Evolutionary conservation across 2,113 vertebrate species (phyloP), one percentile per base, ranked within the genome.

Genomic region (Planiliza haematocheilus): DNA sequence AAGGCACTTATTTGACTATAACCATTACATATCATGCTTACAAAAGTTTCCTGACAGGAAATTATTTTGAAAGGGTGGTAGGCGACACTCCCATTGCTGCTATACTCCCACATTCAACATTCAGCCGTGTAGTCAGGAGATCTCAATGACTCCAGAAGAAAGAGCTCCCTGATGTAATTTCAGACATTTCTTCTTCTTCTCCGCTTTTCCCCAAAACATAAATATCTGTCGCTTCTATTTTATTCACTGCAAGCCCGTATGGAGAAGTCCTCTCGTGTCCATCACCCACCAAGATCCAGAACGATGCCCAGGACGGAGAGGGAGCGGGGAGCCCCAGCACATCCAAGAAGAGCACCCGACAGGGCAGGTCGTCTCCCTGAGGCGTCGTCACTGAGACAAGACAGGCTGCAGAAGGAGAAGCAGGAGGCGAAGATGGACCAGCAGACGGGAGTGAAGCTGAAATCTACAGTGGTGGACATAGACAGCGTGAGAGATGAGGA

Each of bases 391-490:
- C 52, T 17, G 68, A 87, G 70, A 50, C 84, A 65, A 34, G 82
- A 77, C 37, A 74, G 34, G n/a, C 17, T 4, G 64, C 46, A 59
- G 71, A 70, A 56, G 74, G 84, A 90, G 79, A 90, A 41, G 18
- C 70, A 70, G 5, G 52, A 83, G 20, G 42, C 10, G 42, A 71
- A 36, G 12, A 20, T 20, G 21, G 59, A 67, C 43, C 61, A 48
- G 83, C 82, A 78, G n/a, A 59, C 38, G 50, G 66, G 75, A 16
- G 73, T 61, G 66, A 75, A 76, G 46, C 4, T 83, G 30, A 91
- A 82, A 21, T 53, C 92, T 0, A 93, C 97, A 0, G 96, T 98
- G 91, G 95, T 98, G 0, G 96, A 98, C 61, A 97, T 98, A 61
- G 96, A 95, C 66, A 87, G 94, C 38, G 93, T 97, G 57, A 92